phyloP scores from a whole-genome alignment of 2,888 invertebrate genomes.

The Caenorhabditis sp. region DNA sequence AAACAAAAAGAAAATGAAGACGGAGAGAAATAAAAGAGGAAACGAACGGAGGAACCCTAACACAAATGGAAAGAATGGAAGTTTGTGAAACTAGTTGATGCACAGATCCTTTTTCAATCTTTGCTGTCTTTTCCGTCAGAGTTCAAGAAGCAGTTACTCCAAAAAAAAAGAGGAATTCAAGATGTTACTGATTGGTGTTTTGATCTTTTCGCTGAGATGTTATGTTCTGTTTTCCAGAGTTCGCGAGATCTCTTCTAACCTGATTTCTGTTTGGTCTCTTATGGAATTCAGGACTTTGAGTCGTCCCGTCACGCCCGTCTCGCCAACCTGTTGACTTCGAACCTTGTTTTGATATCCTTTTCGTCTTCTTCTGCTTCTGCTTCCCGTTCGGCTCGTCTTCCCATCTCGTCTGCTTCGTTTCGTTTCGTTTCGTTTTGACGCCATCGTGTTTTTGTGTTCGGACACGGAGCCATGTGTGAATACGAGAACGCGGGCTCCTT shows the following conservation, averaged over 20 bases:
- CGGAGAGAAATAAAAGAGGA: neutral
- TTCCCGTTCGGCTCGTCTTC: conserved; percentile 35
- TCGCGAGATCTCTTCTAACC: neutral
- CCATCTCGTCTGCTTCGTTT: conserved; percentile 7
- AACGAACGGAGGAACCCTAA: neutral
- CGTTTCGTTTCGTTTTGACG: conserved; percentile 35
- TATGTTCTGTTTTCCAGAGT: neutral
- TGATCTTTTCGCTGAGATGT: neutral
- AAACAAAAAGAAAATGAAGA: conserved; percentile 6
- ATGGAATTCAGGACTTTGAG: conserved; percentile 17
- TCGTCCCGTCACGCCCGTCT: neutral
- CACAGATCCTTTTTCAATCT: too few species aligned
- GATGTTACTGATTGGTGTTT: neutral
- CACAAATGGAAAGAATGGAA: too few species aligned
- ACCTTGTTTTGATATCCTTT: conserved; percentile 51
- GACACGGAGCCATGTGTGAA: conserved; percentile 23
- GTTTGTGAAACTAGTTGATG: too few species aligned
- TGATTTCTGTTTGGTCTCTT: neutral
- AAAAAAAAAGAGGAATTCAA: too few species aligned
- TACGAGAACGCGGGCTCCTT: conserved; percentile 16
- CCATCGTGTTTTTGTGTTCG: conserved; percentile 40
- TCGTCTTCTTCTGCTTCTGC: too few species aligned
- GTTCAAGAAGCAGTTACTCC: neutral
- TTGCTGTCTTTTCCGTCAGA: too few species aligned
- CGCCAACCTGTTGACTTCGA: conserved; percentile 56